Evolutionary conservation across 2,888 invertebrate genomes (phyloP).

Genomic region (Dermolepida albohirtum): DNA sequence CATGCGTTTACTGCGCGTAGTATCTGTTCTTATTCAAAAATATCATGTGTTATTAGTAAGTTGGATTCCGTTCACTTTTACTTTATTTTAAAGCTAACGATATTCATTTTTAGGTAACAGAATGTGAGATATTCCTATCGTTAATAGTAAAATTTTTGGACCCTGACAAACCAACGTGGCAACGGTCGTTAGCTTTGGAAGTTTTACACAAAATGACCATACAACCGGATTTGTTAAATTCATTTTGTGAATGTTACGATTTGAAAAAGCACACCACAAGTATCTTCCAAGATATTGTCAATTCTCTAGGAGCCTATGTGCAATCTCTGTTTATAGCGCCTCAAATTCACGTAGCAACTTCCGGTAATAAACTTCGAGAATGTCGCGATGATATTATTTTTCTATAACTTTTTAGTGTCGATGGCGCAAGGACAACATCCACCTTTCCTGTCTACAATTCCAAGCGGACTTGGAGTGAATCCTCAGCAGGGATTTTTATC

Average conservation of each 20-base stretch:
- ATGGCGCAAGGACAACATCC: conserved; percentile 73
- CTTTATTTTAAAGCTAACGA: conserved; percentile 9
- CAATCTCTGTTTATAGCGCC: conserved; percentile 89
- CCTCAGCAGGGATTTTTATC: conserved; percentile 94
- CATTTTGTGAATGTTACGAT: conserved; percentile 96
- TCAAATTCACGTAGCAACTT: conserved; percentile 68
- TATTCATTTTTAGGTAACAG: conserved; percentile 78
- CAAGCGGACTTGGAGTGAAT: conserved; percentile 81
- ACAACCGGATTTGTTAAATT: conserved; percentile 87
- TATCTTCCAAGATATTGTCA: conserved; percentile 95
- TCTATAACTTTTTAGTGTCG: conserved; percentile 60
- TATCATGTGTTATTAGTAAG: conserved; percentile 90
- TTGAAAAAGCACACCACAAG: conserved; percentile 93
- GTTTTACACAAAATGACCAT: conserved; percentile 94
- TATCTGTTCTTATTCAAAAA: conserved; percentile 92
- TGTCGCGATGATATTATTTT: conserved; percentile 13
- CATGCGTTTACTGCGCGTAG: conserved; percentile 92
- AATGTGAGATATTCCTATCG: conserved; percentile 98
- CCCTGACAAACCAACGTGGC: conserved; percentile 97
- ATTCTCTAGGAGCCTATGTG: conserved; percentile 92
- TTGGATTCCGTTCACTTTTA: conserved; percentile 43
- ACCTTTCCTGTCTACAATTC: conserved; percentile 73
- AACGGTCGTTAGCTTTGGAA: conserved; percentile 93
- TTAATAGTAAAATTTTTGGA: conserved; percentile 97
- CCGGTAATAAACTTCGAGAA: conserved; percentile 60